These are phyloP conservation scores for Drosophila funebris DNA, from an alignment of 1,140 invertebrate genomes.

Conservation along the genomic window DNA sequence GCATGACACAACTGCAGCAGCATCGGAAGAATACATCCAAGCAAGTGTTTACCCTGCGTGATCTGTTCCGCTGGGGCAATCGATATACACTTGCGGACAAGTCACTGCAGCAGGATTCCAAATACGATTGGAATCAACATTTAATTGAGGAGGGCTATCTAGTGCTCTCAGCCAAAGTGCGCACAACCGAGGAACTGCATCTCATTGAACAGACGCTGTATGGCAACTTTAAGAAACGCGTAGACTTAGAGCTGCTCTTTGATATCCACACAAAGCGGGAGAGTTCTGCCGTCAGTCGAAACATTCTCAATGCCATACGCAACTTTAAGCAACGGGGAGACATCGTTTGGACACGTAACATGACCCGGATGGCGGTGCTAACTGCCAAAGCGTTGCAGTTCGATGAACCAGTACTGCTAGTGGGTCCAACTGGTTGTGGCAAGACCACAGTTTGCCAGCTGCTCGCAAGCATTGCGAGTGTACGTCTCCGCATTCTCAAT, in stretches of 20 bases:
- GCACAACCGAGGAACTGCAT: conserved; percentile 91
- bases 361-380: conserved; percentile 96
- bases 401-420: conserved; percentile 96
- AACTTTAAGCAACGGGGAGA: conserved; percentile 88
- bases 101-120: conserved; percentile 83
- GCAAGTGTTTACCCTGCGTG: conserved; percentile 96
- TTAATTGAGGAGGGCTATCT: conserved; percentile 98
- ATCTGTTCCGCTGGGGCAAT: conserved; percentile 99
- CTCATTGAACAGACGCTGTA: conserved; percentile 92
- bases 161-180: conserved; percentile 95
- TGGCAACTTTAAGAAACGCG: conserved; percentile 92
- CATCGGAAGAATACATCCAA: conserved; percentile 94
- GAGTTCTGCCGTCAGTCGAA: conserved; percentile 91
- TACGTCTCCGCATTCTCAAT: conserved; percentile 92
- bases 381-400: conserved; percentile 95
- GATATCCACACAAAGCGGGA: conserved; percentile 85
- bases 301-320: conserved; percentile 89
- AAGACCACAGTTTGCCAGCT: conserved; percentile 99
- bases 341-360: conserved; percentile 96
- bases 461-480: conserved; percentile 88
- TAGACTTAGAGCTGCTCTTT: conserved; percentile 91
- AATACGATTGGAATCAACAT: conserved; percentile 99
- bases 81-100: conserved; percentile 92
- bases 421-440: conserved; percentile 99
- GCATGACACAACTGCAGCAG: conserved; percentile 95